phyloP scores from a whole-genome alignment of 2,113 vertebrate species.

The Xiphophorus hellerii region DNA sequence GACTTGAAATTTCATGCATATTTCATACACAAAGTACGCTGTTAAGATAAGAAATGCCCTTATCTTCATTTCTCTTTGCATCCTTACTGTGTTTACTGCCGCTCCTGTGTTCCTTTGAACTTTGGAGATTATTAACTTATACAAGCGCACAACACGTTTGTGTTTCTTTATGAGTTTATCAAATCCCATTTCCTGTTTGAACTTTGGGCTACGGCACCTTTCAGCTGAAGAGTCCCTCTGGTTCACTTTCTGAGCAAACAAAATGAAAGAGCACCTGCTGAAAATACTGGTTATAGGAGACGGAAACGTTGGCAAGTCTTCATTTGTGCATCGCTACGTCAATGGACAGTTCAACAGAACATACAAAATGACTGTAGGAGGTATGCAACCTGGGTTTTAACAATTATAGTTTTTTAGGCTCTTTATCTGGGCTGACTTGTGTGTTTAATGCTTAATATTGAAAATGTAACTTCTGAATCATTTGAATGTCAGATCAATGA shows the following conservation, averaged over 20 bases:
- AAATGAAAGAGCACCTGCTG: slow-evolving; percentile 81
- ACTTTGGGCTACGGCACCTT: slow-evolving; percentile 27
- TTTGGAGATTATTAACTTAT: not conserved
- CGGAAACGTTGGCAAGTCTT: slow-evolving; percentile 87
- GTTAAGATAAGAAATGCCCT: too few species aligned
- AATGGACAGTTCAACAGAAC: slow-evolving; percentile 85
- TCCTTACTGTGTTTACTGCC: too few species aligned
- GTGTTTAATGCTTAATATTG: not conserved
- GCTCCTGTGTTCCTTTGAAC: not conserved
- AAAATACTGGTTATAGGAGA: slow-evolving; percentile 89
- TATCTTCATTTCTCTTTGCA: too few species aligned
- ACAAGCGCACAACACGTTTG: too few species aligned
- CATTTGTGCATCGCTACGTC: slow-evolving; percentile 85
- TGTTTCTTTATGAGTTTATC: too few species aligned
- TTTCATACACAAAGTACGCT: too few species aligned
- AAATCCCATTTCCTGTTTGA: slow-evolving; percentile 13
- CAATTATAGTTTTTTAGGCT: not conserved
- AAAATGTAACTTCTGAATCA: not conserved
- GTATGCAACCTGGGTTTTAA: slow-evolving; percentile 65
- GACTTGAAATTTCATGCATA: too few species aligned
- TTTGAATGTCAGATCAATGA: not conserved
- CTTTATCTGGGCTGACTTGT: not conserved
- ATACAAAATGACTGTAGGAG: slow-evolving; percentile 90
- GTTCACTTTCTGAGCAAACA: slow-evolving; percentile 47
- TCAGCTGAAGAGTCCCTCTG: not conserved